Evolutionary conservation across 2,888 invertebrate genomes (phyloP).

Genomic region (Temnothorax ravouxi): DNA sequence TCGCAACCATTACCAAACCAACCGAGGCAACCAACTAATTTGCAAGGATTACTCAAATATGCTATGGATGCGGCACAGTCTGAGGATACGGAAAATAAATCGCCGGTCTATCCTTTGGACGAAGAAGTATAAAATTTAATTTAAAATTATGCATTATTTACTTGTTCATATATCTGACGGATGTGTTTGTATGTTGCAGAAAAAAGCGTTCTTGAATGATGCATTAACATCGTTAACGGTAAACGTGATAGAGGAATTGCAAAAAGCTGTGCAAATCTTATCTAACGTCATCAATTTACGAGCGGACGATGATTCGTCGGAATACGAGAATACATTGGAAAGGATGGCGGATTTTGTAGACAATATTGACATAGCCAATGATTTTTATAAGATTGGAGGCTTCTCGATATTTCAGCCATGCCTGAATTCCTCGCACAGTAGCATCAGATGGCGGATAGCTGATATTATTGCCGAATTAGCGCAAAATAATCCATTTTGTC

Average conservation of each 20-base stretch:
- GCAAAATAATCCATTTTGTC: constrained; percentile 95
- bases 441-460: constrained; percentile 90
- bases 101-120: constrained; percentile 88
- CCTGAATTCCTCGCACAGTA: constrained; percentile 88
- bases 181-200: constrained; percentile 86
- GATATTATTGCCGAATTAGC: constrained; percentile 92
- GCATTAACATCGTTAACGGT: constrained; percentile 91
- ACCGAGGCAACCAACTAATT: constrained; percentile 83
- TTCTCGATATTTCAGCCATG: constrained; percentile 91
- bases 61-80: constrained; percentile 90
- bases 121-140: constrained; percentile 87
- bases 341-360: constrained; percentile 91
- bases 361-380: constrained; percentile 93
- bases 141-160: neutral
- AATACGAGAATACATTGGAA: constrained; percentile 90
- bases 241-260: constrained; percentile 90
- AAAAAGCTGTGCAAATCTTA: constrained; percentile 89
- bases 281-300: constrained; percentile 87
- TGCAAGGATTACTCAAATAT: constrained; percentile 90
- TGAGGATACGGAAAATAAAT: constrained; percentile 88
- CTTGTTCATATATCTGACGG: neutral
- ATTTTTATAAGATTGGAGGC: constrained; percentile 95
- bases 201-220: constrained; percentile 90
- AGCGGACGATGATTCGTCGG: constrained; percentile 87
- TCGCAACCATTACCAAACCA: constrained; percentile 77